Base-by-base conservation (phyloP, 1,140 invertebrate species). In the Lordiphosa stackelbergi region DNA sequence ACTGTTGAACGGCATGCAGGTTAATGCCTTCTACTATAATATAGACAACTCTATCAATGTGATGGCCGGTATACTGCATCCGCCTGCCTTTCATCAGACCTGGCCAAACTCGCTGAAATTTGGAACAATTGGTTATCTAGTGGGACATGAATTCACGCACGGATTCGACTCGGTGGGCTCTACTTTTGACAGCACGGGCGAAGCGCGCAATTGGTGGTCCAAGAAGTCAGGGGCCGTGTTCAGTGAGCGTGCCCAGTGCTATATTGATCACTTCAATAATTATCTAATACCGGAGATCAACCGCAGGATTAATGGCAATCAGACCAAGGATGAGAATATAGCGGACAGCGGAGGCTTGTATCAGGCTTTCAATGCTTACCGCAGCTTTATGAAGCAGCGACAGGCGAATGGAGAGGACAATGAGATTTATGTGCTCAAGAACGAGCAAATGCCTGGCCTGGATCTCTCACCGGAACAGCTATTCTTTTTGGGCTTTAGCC, bases 401-500 rank as follows among this genome's bases (percentile, higher is more conserved):
- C 42, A 37, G 11, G 40, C 91, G 73, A 2, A 57, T 57, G 48
- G 5, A 3, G 74, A 88, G 7, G 36, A 57, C 0, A 48, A 66
- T 41, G 66, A 86, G 4, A 88, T 75, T 89, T 5, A 83, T 8
- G 56, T 78, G 84, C 19, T 54, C 6, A 88, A 89, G 57, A 91
- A 92, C 51, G 85, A 90, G 48, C 89, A 91, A 4, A 90, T 97
- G 36, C 96, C 96, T 0, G 96, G 95, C 3, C 83, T 97, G 5
- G 92, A 94, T 74, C 88, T 95, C 16, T 95, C 93, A 4, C 95
- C 96, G 81, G 90, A 93, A 22, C 96, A 97, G 86, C 88, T 97
- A 40, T 98, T 98, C 87, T 98, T 97, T 78, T 88, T 98, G 10
- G 95, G 94, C 24, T 97, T 97, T 87, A 95, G 95, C 13, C 96